Evolutionary conservation across 2,797 vertebrate species (phyloP).

Genomic region (Allobates femoralis): DNA sequence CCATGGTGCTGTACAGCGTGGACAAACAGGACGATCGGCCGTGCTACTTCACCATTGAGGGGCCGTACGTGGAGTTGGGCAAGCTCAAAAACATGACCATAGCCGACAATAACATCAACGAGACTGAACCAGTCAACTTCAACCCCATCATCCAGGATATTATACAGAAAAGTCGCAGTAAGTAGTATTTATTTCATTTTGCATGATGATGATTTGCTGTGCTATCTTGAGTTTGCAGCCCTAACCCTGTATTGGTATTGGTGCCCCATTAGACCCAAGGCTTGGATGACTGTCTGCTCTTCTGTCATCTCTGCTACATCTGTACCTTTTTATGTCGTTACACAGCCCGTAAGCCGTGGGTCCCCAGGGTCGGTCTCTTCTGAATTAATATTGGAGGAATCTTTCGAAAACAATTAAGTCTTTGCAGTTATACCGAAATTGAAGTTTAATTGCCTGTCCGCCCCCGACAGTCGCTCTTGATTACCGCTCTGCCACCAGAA

Average conservation of each 20-base stretch:
- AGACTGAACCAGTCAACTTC: slow-evolving; percentile 77
- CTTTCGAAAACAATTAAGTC: slow-evolving; percentile 24
- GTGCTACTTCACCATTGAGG: slow-evolving; percentile 88
- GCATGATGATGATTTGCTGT: neutral
- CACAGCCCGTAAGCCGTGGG: neutral
- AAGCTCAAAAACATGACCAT: slow-evolving; percentile 79
- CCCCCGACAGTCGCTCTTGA: neutral
- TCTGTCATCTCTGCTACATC: neutral
- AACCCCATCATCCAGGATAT: slow-evolving; percentile 79
- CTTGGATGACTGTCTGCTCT: neutral
- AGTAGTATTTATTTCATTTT: slow-evolving; percentile 46
- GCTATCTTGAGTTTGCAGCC: neutral
- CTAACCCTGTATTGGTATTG: no score
- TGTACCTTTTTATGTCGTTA: neutral
- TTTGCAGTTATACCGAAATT: slow-evolving; percentile 12
- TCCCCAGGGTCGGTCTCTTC: neutral
- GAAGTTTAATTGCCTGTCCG: slow-evolving; percentile 8
- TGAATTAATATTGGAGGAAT: slow-evolving; percentile 34
- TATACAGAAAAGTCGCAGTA: slow-evolving; percentile 80
- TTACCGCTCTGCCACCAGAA: neutral
- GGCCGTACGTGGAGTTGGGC: slow-evolving; percentile 78
- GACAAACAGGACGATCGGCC: slow-evolving; percentile 80
- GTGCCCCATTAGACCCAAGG: no score
- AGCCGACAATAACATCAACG: slow-evolving; percentile 77
- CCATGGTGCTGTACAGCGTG: slow-evolving; percentile 85